Conservation (phyloP, 2,888 invertebrate genomes). For the Pasiphila rectangulata region DNA sequence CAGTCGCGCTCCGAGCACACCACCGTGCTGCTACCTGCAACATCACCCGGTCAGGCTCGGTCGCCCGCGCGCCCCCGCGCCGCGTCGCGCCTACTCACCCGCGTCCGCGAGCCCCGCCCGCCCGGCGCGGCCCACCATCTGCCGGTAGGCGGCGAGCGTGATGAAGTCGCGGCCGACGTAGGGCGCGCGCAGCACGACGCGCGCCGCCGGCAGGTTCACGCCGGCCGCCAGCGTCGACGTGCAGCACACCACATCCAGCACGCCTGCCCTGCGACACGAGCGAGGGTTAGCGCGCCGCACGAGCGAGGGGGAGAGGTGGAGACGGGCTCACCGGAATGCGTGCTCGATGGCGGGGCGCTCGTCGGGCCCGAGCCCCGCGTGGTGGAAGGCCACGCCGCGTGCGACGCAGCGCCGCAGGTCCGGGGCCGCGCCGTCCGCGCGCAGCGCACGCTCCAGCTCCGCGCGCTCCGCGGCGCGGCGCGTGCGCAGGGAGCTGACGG, state of each 20-base stretch:
- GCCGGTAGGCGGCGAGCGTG: conserved; percentile 90
- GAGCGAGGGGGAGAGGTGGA: neutral
- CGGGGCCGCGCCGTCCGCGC: conserved; percentile 84
- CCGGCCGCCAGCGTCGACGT: conserved; percentile 99
- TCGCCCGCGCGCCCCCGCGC: too few relatives aligned
- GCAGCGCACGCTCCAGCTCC: conserved; percentile 72
- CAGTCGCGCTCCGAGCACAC: conserved; percentile 80
- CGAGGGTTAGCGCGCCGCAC: neutral
- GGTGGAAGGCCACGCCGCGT: conserved; percentile 95
- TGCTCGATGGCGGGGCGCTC: conserved; percentile 93
- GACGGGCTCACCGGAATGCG: conserved; percentile 80
- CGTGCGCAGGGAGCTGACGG: conserved; percentile 54
- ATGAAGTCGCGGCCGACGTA: conserved; percentile 88
- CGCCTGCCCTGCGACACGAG: conserved; percentile 83
- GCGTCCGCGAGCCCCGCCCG: conserved; percentile 90
- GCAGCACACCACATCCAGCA: conserved; percentile 93
- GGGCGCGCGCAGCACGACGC: conserved; percentile 93
- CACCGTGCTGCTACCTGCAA: conserved; percentile 90
- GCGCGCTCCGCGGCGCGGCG: conserved; percentile 48
- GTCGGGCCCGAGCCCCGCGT: conserved; percentile 93
- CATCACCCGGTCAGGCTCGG: neutral
- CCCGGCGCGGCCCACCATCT: conserved; percentile 98
- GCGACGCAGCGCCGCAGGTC: conserved; percentile 84
- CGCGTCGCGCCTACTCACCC: conserved; percentile 69
- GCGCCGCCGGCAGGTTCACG: conserved; percentile 95